Base-by-base conservation (phyloP, 2,888 invertebrate genomes). In the Sarcophaga subvicina region DNA sequence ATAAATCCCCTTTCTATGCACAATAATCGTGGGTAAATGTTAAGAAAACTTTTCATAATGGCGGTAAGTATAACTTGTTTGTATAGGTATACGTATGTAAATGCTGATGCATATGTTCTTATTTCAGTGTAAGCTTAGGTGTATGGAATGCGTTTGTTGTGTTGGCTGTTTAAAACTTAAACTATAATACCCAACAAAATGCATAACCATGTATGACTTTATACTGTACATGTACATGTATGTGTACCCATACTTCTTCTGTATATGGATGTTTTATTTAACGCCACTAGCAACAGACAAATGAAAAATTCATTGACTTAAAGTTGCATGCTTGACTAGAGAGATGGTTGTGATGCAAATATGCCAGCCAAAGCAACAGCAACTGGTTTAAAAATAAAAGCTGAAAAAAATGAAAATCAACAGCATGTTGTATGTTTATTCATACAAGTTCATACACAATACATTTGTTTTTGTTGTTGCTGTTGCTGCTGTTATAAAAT, bases 261-360 rank as follows among this genome's bases (percentile, higher is more conserved):
- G 0, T 17, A 17, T 54, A 54, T 54, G 17, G 54, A 81, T 83
- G 71, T 66, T 87, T 89, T 91, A 91, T 91, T 91, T 91, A 92
- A 90, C 89, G 91, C 91, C 90, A 89, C 88, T 88, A 90, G 91
- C 90, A 85, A 88, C 81, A 91, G 90, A 90, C 90, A 89, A 87
- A 80, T 86, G 88, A 84, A 87, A 87, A 87, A 87, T 87, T 87
- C 87, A 84, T 84, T 80, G 84, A 87, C 81, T 82, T 79, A 79
- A 82, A 84, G 87, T 86, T 87, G 86, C 86, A 88, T 88, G 89
- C 88, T 86, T 89, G 89, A 88, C 87, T 87, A 72, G 81, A 82
- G 79, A 82, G 76, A 82, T 79, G 81, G 75, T 75, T 84, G 37
- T 2, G 37, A 37, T 37, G 37, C 10, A 37, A 37, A 37, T 37